A percentile compares a stretch with the other conserved stretches of the same genome.
Evolutionary conservation across 2,888 invertebrate species (phyloP).

Genomic region (Mesorhabditis spiculigera): DNA sequence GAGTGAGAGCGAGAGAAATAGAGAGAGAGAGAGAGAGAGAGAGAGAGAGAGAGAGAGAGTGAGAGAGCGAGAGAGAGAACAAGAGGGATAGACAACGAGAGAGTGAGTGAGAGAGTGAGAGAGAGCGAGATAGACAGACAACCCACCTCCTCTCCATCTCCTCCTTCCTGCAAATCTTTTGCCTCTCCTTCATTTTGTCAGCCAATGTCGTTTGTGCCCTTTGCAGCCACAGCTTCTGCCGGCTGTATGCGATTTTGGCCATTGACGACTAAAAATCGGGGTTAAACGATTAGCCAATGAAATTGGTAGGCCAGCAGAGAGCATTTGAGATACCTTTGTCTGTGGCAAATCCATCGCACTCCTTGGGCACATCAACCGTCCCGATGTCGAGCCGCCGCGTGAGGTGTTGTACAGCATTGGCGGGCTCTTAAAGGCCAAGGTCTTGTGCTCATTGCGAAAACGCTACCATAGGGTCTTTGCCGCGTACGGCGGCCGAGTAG

Average conservation of each 20-base stretch:
- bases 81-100: too few relatives aligned
- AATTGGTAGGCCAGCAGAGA: not conserved
- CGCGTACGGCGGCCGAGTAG: not conserved
- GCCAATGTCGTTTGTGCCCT: conserved; percentile 31
- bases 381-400: not conserved
- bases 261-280: conserved; percentile 40
- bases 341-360: conserved; percentile 51
- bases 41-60: too few relatives aligned
- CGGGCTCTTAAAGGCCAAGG: too few relatives aligned
- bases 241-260: conserved; percentile 57
- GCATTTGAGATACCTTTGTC: conserved; percentile 21
- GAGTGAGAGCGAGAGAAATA: too few relatives aligned
- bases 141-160: conserved; percentile 8
- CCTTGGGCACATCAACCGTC: conserved; percentile 30
- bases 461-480: not conserved
- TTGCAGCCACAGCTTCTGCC: conserved; percentile 52
- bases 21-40: too few relatives aligned
- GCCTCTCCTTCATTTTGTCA: conserved; percentile 42
- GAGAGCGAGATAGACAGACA: too few relatives aligned
- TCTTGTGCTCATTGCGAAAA: not conserved
- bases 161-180: conserved; percentile 19
- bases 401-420: not conserved
- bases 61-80: too few relatives aligned
- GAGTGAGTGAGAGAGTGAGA: too few relatives aligned
- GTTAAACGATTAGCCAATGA: too few relatives aligned